phyloP scores from a whole-genome alignment of 2,888 invertebrate species.

The Rhamnusium bicolor region DNA sequence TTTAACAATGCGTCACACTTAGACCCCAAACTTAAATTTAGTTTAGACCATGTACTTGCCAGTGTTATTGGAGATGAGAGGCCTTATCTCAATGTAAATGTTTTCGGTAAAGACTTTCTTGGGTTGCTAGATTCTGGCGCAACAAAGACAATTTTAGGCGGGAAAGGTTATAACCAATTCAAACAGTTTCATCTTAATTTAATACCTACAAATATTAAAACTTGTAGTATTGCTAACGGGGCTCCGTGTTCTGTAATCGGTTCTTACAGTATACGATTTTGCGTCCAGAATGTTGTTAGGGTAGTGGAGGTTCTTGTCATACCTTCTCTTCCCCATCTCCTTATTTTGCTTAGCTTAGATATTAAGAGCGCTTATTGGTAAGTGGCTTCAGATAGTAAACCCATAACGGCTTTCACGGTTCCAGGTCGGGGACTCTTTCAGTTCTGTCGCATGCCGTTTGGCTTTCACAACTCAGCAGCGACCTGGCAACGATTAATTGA shows the following conservation, averaged over 20 bases:
- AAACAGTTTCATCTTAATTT: not conserved
- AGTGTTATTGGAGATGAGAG: not conserved
- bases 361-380: not conserved
- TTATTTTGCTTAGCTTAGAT: slow-evolving; percentile 20
- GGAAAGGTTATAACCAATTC: not conserved
- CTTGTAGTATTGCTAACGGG: slow-evolving; percentile 26
- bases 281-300: slow-evolving; percentile 6
- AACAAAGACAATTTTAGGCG: not conserved
- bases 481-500: too few species aligned
- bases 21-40: not conserved
- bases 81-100: slow-evolving; percentile 1
- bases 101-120: too few species aligned
- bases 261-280: slow-evolving; percentile 2
- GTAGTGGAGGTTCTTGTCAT: too few species aligned
- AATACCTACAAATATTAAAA: not conserved
- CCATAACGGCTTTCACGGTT: not conserved
- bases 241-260: slow-evolving; percentile 20
- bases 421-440: not conserved
- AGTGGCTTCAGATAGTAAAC: not conserved
- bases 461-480: too few species aligned
- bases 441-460: not conserved
- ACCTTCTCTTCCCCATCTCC: slow-evolving; percentile 24
- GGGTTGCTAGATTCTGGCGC: slow-evolving; percentile 23
- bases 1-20: not conserved
- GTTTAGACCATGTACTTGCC: not conserved